Conservation (phyloP, 2,888 invertebrate species). For the Xylota segnis region DNA sequence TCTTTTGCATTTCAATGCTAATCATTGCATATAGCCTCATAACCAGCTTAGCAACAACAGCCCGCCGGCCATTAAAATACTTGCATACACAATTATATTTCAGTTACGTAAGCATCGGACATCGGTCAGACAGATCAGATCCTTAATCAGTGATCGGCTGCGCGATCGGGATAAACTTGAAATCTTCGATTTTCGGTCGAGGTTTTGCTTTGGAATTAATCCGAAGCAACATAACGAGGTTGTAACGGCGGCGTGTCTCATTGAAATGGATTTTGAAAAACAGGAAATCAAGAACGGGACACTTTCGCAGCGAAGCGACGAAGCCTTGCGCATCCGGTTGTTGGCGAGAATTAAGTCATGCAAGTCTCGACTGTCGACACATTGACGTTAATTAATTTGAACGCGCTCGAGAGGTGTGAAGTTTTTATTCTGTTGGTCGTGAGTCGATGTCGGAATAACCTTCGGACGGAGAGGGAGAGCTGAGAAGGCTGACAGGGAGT, state of each 20-base stretch:
- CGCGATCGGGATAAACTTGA: conserved; percentile 4
- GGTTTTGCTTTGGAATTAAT: background rate
- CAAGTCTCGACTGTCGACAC: conserved; percentile 1
- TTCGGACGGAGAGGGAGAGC: background rate
- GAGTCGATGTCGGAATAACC: background rate
- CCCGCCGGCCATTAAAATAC: conserved; percentile 16
- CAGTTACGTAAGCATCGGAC: conserved; percentile 1
- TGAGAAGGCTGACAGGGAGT: background rate
- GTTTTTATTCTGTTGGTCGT: background rate
- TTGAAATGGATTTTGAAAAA: conserved; percentile 1
- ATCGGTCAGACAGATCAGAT: background rate
- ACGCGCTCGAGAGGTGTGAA: background rate
- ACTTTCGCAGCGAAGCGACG: background rate
- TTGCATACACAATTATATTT: conserved; percentile 3
- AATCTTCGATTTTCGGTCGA: conserved; percentile 1
- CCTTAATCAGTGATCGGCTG: background rate
- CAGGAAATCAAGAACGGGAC: background rate
- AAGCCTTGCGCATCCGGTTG: conserved; percentile 36
- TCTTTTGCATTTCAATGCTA: conserved; percentile 68
- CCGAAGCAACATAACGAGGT: background rate
- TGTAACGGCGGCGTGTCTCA: background rate
- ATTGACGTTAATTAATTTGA: conserved; percentile 6
- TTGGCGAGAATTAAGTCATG: conserved; percentile 16
- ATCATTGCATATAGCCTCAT: conserved; percentile 54
- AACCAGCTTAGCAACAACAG: conserved; percentile 52